Evolutionary conservation across 2,113 vertebrate genomes (phyloP).

Genomic region (Mastomys coucha): DNA sequence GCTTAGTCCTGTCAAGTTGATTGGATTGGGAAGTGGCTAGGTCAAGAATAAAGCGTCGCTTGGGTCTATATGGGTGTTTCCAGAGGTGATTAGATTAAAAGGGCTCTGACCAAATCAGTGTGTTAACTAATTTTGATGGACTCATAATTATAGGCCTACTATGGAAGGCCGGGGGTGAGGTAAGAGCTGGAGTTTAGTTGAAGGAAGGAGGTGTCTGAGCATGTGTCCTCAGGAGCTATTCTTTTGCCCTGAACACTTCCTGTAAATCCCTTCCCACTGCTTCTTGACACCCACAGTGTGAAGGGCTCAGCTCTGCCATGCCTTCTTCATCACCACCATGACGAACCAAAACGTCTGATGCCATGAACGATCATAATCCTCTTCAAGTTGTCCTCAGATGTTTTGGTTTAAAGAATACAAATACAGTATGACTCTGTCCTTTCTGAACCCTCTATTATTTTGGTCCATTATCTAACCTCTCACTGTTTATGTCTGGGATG

Average conservation of each 20-base stretch:
- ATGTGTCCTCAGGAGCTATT: not conserved
- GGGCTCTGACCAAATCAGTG: not conserved
- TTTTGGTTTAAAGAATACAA: not conserved
- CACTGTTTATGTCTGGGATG: not conserved
- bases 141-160: not conserved
- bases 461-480: not conserved
- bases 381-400: not conserved
- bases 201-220: not conserved
- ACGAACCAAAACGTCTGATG: not conserved
- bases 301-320: not conserved
- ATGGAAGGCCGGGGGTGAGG: not conserved
- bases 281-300: not conserved
- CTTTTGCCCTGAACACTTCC: not conserved
- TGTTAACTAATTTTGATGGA: not conserved
- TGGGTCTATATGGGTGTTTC: not conserved
- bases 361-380: not conserved
- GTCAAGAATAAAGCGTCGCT: not conserved
- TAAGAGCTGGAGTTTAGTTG: not conserved
- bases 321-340: not conserved
- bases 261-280: not conserved
- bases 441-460: not conserved
- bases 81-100: not conserved
- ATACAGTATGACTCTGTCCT: not conserved
- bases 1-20: not conserved
- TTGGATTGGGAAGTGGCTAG: not conserved